These are phyloP conservation scores for Drosophila buzzatii DNA, from an alignment of 2,888 invertebrate species.

Conservation along the genomic window DNA sequence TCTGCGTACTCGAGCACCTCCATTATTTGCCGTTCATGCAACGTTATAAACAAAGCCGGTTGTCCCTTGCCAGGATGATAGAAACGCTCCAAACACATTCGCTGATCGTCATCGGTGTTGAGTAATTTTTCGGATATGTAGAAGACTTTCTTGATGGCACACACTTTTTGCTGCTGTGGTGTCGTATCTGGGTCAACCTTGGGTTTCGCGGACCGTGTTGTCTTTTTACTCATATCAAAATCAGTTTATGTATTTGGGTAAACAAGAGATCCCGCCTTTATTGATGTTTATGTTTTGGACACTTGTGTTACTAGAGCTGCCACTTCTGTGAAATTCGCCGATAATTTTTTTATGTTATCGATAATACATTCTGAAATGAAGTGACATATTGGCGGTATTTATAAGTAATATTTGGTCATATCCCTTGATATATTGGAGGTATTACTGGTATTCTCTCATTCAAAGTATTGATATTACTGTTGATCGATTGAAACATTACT, in stretches of 20 bases:
- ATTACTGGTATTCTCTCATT: too few species aligned
- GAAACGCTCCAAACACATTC: constrained; percentile 76
- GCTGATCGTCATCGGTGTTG: constrained; percentile 31
- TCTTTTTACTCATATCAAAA: constrained; percentile 67
- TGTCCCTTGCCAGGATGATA: constrained; percentile 81
- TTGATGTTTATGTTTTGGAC: constrained; percentile 35
- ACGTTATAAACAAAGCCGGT: constrained; percentile 69
- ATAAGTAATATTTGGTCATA: too few species aligned
- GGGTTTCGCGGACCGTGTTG: constrained; percentile 59
- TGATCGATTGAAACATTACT: constrained; percentile 1
- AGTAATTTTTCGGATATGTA: constrained; percentile 73
- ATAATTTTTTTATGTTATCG: background rate
- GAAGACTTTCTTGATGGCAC: constrained; percentile 74
- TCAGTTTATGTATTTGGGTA: constrained; percentile 1
- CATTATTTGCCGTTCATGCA: constrained; percentile 58
- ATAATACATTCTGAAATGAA: too few species aligned
- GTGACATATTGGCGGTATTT: too few species aligned
- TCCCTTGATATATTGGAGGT: background rate
- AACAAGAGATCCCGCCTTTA: constrained; percentile 46
- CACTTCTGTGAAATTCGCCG: constrained; percentile 1
- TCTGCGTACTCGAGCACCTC: constrained; percentile 86
- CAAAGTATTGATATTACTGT: too few species aligned
- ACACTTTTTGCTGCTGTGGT: constrained; percentile 21
- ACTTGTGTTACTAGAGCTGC: constrained; percentile 20
- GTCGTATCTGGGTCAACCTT: constrained; percentile 55